Percentiles rank a stretch among this genome's conserved stretches.
Conservation (phyloP, 2,797 vertebrate genomes). For the Distichodus sexfasciatus region DNA sequence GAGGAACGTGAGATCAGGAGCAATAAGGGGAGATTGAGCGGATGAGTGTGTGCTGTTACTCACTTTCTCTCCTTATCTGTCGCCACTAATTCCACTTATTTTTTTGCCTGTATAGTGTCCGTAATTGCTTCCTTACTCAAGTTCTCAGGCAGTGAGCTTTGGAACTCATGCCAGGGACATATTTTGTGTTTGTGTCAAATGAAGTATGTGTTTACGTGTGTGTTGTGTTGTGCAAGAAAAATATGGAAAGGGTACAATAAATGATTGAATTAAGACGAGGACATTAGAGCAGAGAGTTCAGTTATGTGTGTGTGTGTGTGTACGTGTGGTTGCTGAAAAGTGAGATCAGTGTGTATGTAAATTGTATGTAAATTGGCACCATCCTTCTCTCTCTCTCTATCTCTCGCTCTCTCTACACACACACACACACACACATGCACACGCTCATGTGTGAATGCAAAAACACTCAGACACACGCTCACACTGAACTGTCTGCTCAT, state of each 20-base stretch:
- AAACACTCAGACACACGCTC: no score
- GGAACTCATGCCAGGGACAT: conserved; percentile 2
- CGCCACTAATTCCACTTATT: no score
- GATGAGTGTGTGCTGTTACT: no score
- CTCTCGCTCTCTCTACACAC: no score
- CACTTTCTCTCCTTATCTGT: no score
- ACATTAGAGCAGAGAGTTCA: conserved; percentile 14
- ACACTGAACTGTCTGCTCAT: no score
- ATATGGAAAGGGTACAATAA: conserved; percentile 2
- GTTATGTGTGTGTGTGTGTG: conserved; percentile 4
- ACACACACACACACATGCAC: no score
- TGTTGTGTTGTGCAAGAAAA: conserved; percentile 18
- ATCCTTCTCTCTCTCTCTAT: no score
- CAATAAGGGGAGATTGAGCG: no score
- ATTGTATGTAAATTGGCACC: conserved; percentile 2
- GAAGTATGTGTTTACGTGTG: not conserved
- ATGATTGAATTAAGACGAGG: conserved; percentile 4
- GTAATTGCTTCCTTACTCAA: conserved; percentile 43
- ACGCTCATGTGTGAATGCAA: no score
- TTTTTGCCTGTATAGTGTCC: conserved; percentile 32
- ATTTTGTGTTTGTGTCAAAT: not conserved
- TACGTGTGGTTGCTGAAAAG: conserved; percentile 14
- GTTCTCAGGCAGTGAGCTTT: conserved; percentile 30
- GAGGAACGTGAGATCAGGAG: no score
- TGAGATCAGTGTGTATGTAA: conserved; percentile 18